Evolutionary conservation across 1,140 invertebrate genomes (phyloP).

Genomic region (Aphidius gifuensis): DNA sequence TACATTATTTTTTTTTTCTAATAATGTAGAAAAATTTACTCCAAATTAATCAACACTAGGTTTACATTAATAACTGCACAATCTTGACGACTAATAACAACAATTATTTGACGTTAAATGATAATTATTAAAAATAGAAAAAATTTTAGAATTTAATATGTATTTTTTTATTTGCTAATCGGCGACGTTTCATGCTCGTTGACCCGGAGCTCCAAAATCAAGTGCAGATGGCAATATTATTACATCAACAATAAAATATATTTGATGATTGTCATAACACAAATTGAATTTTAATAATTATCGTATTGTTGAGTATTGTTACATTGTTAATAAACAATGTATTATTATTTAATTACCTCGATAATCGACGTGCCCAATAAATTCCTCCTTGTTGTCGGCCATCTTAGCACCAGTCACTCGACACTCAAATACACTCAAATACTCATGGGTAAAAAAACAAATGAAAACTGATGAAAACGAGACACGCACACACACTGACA

Average conservation of each 20-base stretch:
- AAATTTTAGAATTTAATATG: neutral
- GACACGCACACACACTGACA: neutral
- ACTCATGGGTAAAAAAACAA: slow-evolving; percentile 52
- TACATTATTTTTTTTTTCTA: neutral
- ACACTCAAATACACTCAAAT: slow-evolving; percentile 19
- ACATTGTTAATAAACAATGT: slow-evolving; percentile 22
- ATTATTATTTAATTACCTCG: slow-evolving; percentile 52
- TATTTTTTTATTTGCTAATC: slow-evolving; percentile 14
- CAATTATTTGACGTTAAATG: neutral
- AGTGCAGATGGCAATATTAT: slow-evolving; percentile 42
- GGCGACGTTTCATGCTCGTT: slow-evolving; percentile 26
- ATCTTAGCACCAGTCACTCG: slow-evolving; percentile 60
- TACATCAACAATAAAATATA: slow-evolving; percentile 25
- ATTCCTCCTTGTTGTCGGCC: slow-evolving; percentile 62
- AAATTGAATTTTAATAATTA: slow-evolving; percentile 5
- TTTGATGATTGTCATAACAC: neutral
- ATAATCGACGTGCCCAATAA: slow-evolving; percentile 57
- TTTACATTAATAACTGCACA: neutral
- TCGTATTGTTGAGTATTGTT: neutral
- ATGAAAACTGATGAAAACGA: slow-evolving; percentile 18
- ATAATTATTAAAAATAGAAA: neutral
- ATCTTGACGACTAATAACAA: neutral
- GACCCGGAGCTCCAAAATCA: slow-evolving; percentile 22
- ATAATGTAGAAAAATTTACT: neutral
- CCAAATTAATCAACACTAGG: slow-evolving; percentile 2